A percentile compares a stretch with the other conserved stretches of the same genome.
Evolutionary conservation across 2,797 vertebrate genomes (phyloP).

Genomic region (Lagorchestes hirsutus): DNA sequence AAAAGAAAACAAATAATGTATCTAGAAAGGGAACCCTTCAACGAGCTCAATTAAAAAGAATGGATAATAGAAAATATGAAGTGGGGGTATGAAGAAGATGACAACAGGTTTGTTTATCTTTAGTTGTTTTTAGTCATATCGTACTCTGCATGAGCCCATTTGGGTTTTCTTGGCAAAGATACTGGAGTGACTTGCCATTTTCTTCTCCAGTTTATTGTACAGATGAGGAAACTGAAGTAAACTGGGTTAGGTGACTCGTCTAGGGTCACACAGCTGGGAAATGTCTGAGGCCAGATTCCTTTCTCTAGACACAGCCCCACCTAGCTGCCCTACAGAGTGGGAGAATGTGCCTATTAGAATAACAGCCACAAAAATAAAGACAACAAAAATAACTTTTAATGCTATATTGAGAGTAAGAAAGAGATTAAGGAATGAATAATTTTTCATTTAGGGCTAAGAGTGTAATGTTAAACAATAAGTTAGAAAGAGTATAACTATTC

Average conservation of each 20-base stretch:
- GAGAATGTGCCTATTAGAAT: not conserved
- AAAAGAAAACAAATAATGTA: not conserved
- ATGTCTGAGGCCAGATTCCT: too few species aligned
- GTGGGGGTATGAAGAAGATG: not conserved
- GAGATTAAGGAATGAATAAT: not conserved
- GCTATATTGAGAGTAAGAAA: not conserved
- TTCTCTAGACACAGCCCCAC: too few species aligned
- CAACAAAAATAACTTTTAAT: not conserved
- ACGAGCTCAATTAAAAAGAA: not conserved
- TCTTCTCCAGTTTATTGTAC: too few species aligned
- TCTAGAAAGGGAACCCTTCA: not conserved
- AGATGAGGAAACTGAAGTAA: too few species aligned
- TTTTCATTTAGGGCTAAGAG: not conserved
- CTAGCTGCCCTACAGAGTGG: too few species aligned
- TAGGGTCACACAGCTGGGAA: too few species aligned
- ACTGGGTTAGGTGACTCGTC: too few species aligned
- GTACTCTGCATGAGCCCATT: too few species aligned
- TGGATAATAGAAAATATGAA: not conserved
- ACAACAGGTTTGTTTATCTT: not conserved
- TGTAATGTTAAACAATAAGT: not conserved
- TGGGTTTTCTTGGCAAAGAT: too few species aligned
- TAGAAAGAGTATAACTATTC: not conserved
- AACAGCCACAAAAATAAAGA: not conserved
- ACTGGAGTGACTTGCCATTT: too few species aligned
- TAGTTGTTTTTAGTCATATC: too few species aligned